Conservation (phyloP, 64 coral and sea anemone species). For the Orbicella faveolata region DNA sequence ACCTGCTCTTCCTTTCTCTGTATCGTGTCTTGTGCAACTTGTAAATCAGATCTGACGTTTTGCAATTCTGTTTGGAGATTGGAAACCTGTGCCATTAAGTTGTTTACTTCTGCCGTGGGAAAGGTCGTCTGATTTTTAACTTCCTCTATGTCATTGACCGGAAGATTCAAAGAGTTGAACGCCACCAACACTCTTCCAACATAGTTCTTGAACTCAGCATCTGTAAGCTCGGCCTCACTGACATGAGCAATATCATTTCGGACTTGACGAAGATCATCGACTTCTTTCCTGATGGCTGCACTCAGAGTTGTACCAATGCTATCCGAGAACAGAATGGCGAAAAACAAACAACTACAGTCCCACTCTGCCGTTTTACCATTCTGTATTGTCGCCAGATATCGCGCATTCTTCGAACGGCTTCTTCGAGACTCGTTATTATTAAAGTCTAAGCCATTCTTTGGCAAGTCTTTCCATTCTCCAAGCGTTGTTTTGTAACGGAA, state of each 20-base stretch:
- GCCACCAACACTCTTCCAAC: not conserved
- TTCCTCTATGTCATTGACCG: not conserved
- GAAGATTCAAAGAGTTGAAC: not conserved
- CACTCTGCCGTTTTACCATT: slow-evolving; percentile 28
- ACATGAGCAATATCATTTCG: slow-evolving; percentile 30
- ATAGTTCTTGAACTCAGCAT: not conserved
- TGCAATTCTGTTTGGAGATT: not conserved
- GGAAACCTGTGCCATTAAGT: not conserved
- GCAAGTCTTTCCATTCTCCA: slow-evolving; percentile 27
- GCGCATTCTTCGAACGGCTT: not conserved
- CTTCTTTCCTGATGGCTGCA: not conserved
- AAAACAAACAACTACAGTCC: slow-evolving; percentile 40
- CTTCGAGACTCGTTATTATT: not conserved
- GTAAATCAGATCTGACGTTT: not conserved
- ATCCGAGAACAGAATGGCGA: slow-evolving; percentile 34
- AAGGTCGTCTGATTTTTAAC: slow-evolving; percentile 28
- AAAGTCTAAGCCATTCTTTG: not conserved
- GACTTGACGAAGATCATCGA: slow-evolving; percentile 14
- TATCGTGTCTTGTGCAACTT: not conserved
- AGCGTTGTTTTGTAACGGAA: not conserved
- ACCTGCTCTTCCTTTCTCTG: not conserved
- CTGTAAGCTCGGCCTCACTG: not conserved
- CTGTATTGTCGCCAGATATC: not conserved
- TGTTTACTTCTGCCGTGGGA: not conserved
- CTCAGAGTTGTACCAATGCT: not conserved